phyloP scores from a whole-genome alignment of 2,888 invertebrate species.

The Anoplius nigerrimus region DNA sequence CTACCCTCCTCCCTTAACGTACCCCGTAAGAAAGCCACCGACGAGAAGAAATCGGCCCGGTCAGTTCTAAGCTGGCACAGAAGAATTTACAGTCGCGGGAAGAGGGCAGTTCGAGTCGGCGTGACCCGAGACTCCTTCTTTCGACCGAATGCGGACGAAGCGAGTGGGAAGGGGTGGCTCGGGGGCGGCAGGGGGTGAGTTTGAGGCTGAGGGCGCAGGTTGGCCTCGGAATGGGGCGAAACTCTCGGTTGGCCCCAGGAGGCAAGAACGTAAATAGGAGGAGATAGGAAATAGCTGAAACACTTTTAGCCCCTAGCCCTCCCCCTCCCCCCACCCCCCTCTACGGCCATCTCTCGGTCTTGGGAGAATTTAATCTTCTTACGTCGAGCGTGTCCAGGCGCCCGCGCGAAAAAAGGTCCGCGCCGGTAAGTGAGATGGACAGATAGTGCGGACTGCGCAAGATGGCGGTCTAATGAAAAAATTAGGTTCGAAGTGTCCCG shows the following conservation, averaged over 20 bases:
- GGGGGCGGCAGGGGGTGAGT: background rate
- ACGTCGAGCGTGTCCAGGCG: slow-evolving; percentile 1
- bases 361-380: slow-evolving; percentile 25
- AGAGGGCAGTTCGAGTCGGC: slow-evolving; percentile 24
- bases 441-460: too few relatives aligned
- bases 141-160: background rate
- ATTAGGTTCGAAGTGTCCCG: too few relatives aligned
- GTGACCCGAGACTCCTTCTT: slow-evolving; percentile 26
- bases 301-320: too few relatives aligned
- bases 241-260: too few relatives aligned
- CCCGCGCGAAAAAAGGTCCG: background rate
- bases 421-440: too few relatives aligned
- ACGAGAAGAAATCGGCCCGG: slow-evolving; percentile 11
- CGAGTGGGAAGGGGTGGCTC: background rate
- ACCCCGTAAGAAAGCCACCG: background rate
- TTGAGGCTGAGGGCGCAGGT: background rate
- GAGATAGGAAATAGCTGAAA: background rate
- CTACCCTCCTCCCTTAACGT: too few relatives aligned
- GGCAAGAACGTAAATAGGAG: slow-evolving; percentile 7
- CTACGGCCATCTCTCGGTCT: background rate
- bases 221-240: too few relatives aligned
- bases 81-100: slow-evolving; percentile 43
- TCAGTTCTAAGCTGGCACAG: slow-evolving; percentile 42
- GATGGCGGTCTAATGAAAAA: too few relatives aligned
- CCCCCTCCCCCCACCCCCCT: background rate